Evolutionary conservation across 2,888 invertebrate species (phyloP), one percentile per base, ranked within the genome.

Genomic region (Cosmopolites sordidus): DNA sequence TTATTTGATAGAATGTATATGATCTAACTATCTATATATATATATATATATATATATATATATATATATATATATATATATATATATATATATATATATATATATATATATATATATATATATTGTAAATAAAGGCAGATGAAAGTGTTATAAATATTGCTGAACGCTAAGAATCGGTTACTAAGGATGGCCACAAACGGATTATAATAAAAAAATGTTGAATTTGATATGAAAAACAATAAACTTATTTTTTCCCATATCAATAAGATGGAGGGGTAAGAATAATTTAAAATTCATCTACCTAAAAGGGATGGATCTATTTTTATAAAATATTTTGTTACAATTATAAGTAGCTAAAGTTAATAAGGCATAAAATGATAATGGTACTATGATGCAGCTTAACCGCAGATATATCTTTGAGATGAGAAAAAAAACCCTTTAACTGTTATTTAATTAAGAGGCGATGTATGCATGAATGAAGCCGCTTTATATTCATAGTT

Each of bases 361-460:
- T 53, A 56, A 56, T 56, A 53, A 53, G 43, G 56, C 56, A 50
- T 49, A 56, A 56, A 50, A 53, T 56, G 52, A 56, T 53, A 56
- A 56, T 56, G 50, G 37, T 17, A 18, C 33, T 48, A 48, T 43
- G 51, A 45, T 52, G 48, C 33, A 49, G 40, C 43, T 39, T 51
- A 48, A 49, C 52, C 49, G 49, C 56, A 52, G 33, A 43, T 29
- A 33, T 42, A 44, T 45, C 48, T 39, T 42, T 15, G 52, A 56
- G 45, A 48, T 44, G 52, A 52, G 45, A 48, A 53, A 52, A 56
- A 56, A 42, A 41, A 39, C 56, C 51, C 48, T 51, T 56, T 51
- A 44, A 33, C 42, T 47, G 41, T 14, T 33, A 39, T 43, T 27
- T 52, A 53, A 56, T 53, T 56, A 56, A 49, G 52, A 53, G 44